Base-by-base conservation (phyloP, 1,140 invertebrate genomes). In the Microplitis demolitor region DNA sequence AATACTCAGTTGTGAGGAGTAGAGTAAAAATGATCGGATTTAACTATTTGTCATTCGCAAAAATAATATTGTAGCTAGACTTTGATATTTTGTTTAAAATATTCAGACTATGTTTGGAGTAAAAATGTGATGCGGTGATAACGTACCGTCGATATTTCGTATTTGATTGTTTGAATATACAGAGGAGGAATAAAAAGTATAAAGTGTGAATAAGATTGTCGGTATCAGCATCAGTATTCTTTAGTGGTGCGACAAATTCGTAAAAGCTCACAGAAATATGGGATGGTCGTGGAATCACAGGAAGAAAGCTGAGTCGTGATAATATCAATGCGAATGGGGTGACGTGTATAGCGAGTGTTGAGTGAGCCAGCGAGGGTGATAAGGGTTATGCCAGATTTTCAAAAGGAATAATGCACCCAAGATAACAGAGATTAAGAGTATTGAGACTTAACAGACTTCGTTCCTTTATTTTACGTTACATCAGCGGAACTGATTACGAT, bases 261-360 rank as follows among this genome's bases (percentile, higher is more conserved):
- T 53, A 11, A 74, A 66, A 66, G 35, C 34, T 51, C 53, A 53
- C 54, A n/a, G 62, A 79, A 83, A 81, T 83, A 85, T 87, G 86
- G 86, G 78, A 87, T 86, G 85, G 85, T 87, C 86, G 78, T 87
- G 86, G 85, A 87, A 87, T 83, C 86, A 87, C 78, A 83, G 86
- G 75, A 86, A 87, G 80, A 87, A 87, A 87, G 80, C 50, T 73
- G 54, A 71, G 66, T 66, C 68, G 72, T 68, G 74, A 71, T 61
- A 54, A 24, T 69, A 60, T 34, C 70, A 50, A 50, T 51, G 34
- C 31, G 63, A 60, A 50, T 70, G 39, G 16, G 34, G 64, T 70
- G 67, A 31, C 31, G 54, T 62, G 68, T 53, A 11, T 51, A 51
- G 37, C 60, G n/a, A 53, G 74, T 53, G 63, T 74, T 66, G 66